Evolutionary conservation across 2,797 vertebrate genomes (phyloP).

Genomic region (Hephaestus fuliginosus): DNA sequence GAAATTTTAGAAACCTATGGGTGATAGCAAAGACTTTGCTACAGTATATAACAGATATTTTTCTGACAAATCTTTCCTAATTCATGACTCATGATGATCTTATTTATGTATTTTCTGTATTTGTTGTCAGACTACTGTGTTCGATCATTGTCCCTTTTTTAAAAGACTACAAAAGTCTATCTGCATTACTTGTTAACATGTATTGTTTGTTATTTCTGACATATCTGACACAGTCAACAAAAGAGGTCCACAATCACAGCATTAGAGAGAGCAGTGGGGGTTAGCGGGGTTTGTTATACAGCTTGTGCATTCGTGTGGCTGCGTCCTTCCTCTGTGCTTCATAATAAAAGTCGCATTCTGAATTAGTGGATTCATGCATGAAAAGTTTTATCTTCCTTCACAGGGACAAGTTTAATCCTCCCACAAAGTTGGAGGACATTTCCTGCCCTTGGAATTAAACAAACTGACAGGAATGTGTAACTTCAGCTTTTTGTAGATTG

Average conservation of each 20-base stretch:
- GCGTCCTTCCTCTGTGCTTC: constrained; percentile 23
- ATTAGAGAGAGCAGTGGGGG: background rate
- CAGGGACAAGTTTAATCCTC: constrained; percentile 34
- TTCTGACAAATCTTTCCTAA: no score
- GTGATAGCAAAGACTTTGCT: no score
- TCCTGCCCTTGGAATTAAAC: constrained; percentile 41
- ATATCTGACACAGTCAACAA: background rate
- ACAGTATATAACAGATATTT: no score
- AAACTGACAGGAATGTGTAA: constrained; percentile 22
- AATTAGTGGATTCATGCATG: constrained; percentile 33
- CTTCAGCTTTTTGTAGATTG: constrained; percentile 30
- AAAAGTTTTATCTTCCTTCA: constrained; percentile 39
- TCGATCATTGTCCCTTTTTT: no score
- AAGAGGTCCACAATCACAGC: background rate
- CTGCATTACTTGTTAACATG: background rate
- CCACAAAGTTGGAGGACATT: constrained; percentile 41
- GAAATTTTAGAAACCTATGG: no score
- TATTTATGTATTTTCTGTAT: no score
- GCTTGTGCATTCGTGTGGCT: constrained; percentile 2
- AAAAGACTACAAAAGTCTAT: background rate
- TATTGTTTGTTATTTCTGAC: background rate
- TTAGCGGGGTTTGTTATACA: background rate
- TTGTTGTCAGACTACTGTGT: no score
- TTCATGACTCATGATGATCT: no score
- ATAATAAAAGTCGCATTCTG: constrained; percentile 15